Evolutionary conservation across 2,888 invertebrate genomes (phyloP).

Genomic region (Junonia oenone): DNA sequence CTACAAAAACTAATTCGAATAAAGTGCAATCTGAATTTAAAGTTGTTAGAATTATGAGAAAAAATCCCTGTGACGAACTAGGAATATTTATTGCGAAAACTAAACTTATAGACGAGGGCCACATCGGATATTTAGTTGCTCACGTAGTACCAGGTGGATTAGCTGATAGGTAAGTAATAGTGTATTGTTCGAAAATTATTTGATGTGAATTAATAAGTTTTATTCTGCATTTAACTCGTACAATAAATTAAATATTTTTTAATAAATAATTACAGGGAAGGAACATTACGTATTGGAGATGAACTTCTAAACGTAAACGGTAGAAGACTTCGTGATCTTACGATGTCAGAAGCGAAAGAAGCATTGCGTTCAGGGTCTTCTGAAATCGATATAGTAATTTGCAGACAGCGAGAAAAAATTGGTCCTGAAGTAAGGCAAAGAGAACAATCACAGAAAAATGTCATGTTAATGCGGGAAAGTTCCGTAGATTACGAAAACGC

Average conservation of each 20-base stretch:
- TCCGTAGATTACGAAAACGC: constrained; percentile 85
- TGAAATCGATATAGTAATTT: constrained; percentile 84
- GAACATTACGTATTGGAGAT: constrained; percentile 83
- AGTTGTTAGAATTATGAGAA: constrained; percentile 78
- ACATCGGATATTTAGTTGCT: constrained; percentile 84
- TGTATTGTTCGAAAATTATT: no score
- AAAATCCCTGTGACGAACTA: constrained; percentile 81
- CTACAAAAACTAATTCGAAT: constrained; percentile 48
- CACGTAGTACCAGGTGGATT: constrained; percentile 85
- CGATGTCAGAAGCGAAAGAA: constrained; percentile 83
- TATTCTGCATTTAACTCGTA: no score
- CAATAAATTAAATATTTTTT: background rate
- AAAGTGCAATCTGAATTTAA: constrained; percentile 58
- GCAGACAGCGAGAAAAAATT: constrained; percentile 66
- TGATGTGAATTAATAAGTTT: no score
- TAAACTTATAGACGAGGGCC: constrained; percentile 79
- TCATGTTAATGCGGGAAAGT: constrained; percentile 80
- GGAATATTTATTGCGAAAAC: constrained; percentile 86
- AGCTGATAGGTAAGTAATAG: constrained; percentile 80
- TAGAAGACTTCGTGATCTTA: constrained; percentile 82
- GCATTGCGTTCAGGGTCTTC: constrained; percentile 81
- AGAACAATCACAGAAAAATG: constrained; percentile 44
- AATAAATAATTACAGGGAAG: constrained; percentile 67
- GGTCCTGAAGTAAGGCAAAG: constrained; percentile 42
- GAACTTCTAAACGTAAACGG: constrained; percentile 87